Conservation (phyloP, 1,140 invertebrate species). For the Diorhabda elongata region DNA sequence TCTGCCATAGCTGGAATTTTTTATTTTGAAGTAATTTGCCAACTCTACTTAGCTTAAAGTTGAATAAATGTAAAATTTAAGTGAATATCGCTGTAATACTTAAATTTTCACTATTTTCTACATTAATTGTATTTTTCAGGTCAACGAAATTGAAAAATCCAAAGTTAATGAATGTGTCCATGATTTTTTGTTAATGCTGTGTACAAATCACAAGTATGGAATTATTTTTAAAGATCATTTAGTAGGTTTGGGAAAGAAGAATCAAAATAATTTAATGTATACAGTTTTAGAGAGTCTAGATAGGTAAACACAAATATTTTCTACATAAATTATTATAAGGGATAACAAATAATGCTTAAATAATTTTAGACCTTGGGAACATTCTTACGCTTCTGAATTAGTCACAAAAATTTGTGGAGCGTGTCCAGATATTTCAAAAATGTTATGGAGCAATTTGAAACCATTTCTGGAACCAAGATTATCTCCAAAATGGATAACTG, state of each 20-base stretch:
- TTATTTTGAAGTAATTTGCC: too few relatives aligned
- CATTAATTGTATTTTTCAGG: constrained; percentile 26
- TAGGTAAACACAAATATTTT: constrained; percentile 24
- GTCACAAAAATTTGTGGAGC: constrained; percentile 60
- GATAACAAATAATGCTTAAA: background rate
- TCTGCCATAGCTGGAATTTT: too few relatives aligned
- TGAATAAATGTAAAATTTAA: too few relatives aligned
- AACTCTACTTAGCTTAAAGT: too few relatives aligned
- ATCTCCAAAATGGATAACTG: constrained; percentile 56
- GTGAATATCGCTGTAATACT: too few relatives aligned
- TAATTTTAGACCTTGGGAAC: constrained; percentile 55
- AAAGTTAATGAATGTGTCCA: constrained; percentile 57
- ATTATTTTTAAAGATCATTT: constrained; percentile 62
- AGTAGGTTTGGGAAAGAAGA: constrained; percentile 54
- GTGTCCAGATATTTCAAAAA: constrained; percentile 69
- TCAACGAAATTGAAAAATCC: constrained; percentile 52
- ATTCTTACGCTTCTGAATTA: constrained; percentile 59
- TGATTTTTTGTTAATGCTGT: constrained; percentile 61
- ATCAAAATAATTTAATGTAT: constrained; percentile 61
- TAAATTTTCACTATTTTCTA: too few relatives aligned
- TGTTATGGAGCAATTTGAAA: constrained; percentile 56
- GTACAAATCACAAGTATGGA: constrained; percentile 67
- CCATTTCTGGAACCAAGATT: constrained; percentile 57
- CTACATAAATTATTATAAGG: background rate
- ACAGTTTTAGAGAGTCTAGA: constrained; percentile 60